Percentiles rank a stretch among this genome's conserved stretches.
phyloP scores from a whole-genome alignment of 2,113 vertebrate species.

The Aviceda subcristata region DNA sequence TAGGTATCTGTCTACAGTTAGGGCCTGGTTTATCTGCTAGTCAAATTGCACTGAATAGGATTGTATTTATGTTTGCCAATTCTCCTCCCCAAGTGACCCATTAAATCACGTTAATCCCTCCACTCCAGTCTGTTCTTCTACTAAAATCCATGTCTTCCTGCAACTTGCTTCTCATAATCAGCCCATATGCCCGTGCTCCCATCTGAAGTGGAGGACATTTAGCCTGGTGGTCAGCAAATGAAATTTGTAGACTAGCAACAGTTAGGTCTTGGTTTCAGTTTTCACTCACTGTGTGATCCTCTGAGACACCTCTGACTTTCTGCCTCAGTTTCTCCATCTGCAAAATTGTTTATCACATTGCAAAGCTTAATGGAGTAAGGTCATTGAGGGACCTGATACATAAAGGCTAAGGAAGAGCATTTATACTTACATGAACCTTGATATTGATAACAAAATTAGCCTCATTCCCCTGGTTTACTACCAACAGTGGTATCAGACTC shows the following conservation, averaged over 20 bases:
- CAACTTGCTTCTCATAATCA: not conserved
- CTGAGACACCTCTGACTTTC: not conserved
- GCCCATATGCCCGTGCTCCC: not conserved
- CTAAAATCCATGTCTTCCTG: not conserved
- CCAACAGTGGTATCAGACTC: not conserved
- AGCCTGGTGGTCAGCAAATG: not conserved
- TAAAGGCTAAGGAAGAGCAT: not conserved
- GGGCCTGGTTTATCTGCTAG: not conserved
- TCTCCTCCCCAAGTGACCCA: not conserved
- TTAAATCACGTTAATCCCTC: conserved; percentile 1
- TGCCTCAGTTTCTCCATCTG: not conserved
- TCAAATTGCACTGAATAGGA: not conserved
- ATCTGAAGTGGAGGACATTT: not conserved
- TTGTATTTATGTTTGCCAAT: not conserved
- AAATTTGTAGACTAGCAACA: not conserved
- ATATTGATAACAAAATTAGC: not conserved
- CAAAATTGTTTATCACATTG: not conserved
- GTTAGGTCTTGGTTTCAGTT: not conserved
- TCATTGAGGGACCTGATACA: not conserved
- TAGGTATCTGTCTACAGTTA: not conserved
- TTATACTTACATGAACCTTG: not conserved
- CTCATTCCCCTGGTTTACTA: not conserved
- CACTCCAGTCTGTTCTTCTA: not conserved
- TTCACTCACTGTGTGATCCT: not conserved
- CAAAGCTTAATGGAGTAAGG: not conserved